Evolutionary conservation across 2,797 vertebrate species (phyloP).

Genomic region (Triplophysa bombifrons): DNA sequence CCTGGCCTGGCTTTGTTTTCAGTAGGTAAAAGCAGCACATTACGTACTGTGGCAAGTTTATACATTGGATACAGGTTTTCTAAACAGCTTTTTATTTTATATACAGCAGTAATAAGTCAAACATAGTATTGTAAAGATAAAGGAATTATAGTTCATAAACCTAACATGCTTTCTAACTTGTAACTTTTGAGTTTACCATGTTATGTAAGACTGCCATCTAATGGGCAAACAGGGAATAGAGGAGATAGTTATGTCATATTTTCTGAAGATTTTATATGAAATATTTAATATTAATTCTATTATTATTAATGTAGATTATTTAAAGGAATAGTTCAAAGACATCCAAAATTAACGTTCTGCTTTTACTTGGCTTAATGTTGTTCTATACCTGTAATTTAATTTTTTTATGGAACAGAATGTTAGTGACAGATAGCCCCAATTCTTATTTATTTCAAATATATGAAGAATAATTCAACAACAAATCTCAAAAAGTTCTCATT

Average conservation of each 20-base stretch:
- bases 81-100: background rate
- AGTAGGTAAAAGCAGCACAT: slow-evolving; percentile 1
- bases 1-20: slow-evolving; percentile 9
- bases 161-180: background rate
- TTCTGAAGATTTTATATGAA: no score
- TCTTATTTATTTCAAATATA: no score
- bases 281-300: no score
- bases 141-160: background rate
- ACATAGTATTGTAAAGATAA: background rate
- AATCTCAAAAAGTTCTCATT: no score
- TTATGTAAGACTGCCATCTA: slow-evolving; percentile 7
- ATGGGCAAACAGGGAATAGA: background rate
- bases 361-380: background rate
- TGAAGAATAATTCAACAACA: no score
- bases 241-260: no score
- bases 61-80: background rate
- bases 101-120: background rate
- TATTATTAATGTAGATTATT: no score
- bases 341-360: background rate
- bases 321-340: background rate
- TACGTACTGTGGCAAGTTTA: background rate
- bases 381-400: background rate
- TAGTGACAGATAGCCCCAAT: background rate
- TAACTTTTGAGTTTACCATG: background rate
- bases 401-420: background rate